phyloP scores from a whole-genome alignment of 2,113 vertebrate species.

The Seriola aureovittata region DNA sequence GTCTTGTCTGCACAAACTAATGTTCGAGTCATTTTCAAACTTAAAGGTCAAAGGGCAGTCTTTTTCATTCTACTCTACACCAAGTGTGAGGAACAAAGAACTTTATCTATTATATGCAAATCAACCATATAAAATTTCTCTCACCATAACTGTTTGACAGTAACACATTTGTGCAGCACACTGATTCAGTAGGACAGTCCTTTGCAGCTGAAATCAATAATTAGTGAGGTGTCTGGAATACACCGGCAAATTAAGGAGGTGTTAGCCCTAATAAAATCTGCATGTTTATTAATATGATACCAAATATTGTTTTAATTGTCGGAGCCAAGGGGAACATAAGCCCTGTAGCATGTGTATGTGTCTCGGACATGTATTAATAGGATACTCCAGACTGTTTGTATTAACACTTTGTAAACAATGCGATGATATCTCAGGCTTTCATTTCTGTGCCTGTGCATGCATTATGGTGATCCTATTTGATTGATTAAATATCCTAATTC shows the following conservation, averaged over 20 bases:
- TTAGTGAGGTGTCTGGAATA: constrained; percentile 36
- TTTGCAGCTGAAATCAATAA: constrained; percentile 23
- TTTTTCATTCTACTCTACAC: neutral
- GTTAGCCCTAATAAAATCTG: constrained; percentile 26
- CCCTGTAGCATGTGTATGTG: constrained; percentile 8
- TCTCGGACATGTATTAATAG: constrained; percentile 43
- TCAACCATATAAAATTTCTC: neutral
- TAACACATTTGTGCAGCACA: neutral
- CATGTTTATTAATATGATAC: constrained; percentile 53
- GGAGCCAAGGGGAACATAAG: constrained; percentile 40
- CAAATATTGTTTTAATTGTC: constrained; percentile 56
- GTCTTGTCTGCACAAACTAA: neutral
- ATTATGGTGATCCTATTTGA: constrained; percentile 30
- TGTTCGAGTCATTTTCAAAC: neutral
- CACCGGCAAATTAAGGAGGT: constrained; percentile 22
- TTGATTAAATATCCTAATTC: constrained; percentile 39
- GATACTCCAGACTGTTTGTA: constrained; percentile 48
- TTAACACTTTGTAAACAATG: constrained; percentile 54
- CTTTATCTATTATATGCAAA: neutral
- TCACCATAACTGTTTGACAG: constrained; percentile 1
- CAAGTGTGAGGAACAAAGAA: neutral
- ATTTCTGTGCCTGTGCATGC: constrained; percentile 44
- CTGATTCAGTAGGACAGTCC: neutral
- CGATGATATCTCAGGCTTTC: constrained; percentile 42
- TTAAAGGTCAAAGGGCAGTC: neutral